phyloP scores from a whole-genome alignment of 2,888 invertebrate species.

The Theristus sp. region DNA sequence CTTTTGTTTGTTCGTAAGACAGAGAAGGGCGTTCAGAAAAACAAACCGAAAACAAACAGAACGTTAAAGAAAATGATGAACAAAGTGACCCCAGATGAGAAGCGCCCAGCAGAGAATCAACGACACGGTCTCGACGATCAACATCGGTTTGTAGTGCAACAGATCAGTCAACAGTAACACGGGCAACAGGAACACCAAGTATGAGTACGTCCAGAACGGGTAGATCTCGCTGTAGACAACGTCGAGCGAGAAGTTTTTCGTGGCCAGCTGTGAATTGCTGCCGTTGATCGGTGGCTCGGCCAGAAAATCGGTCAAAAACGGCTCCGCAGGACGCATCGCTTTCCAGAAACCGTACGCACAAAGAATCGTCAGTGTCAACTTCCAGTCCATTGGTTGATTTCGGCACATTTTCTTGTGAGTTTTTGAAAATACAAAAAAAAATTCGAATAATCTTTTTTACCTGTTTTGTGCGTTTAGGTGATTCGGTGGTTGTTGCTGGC shows the following conservation, averaged over 20 bases:
- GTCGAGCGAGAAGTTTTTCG: background rate
- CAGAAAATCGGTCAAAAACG: constrained; percentile 31
- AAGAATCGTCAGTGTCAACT: constrained; percentile 11
- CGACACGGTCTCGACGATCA: constrained; percentile 53
- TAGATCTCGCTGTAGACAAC: constrained; percentile 52
- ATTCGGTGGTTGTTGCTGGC: too few species aligned
- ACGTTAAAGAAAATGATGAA: too few species aligned
- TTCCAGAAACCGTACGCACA: constrained; percentile 30
- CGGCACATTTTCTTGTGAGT: too few species aligned
- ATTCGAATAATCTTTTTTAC: too few species aligned
- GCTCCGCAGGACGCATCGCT: constrained; percentile 30
- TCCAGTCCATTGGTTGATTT: too few species aligned
- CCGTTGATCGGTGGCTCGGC: constrained; percentile 18
- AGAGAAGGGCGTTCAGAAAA: too few species aligned
- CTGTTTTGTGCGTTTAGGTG: too few species aligned
- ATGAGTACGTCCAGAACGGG: constrained; percentile 67
- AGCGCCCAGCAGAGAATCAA: constrained; percentile 55
- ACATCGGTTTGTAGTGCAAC: constrained; percentile 62
- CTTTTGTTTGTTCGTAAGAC: too few species aligned
- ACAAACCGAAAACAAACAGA: too few species aligned
- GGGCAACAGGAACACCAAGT: constrained; percentile 38
- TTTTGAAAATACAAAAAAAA: too few species aligned
- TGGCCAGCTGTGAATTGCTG: background rate
- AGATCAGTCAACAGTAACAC: constrained; percentile 35
- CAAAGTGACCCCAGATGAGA: constrained; percentile 54